Conservation (phyloP, 2,113 vertebrate genomes). For the Equus przewalskii region DNA sequence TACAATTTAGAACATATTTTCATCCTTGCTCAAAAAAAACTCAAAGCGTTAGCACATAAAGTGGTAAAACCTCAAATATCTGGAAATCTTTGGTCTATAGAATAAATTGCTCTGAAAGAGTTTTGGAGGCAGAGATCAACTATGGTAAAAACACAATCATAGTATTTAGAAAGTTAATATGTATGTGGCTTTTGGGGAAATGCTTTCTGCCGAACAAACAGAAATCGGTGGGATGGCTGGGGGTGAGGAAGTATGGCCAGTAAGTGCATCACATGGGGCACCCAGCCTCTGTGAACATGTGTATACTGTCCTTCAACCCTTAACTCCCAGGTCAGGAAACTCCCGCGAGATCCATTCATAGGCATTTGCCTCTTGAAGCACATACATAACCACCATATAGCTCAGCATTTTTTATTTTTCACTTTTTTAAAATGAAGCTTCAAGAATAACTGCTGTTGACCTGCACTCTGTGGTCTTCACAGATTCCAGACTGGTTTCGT, state of each 20-base stretch:
- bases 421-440: not conserved
- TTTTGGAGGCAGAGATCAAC: not conserved
- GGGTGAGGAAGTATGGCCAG: not conserved
- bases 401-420: not conserved
- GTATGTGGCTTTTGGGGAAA: not conserved
- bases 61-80: not conserved
- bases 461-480: not conserved
- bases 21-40: not conserved
- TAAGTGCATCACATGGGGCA: not conserved
- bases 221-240: not conserved
- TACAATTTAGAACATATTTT: not conserved
- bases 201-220: not conserved
- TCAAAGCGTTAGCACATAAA: not conserved
- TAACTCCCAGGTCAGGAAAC: not conserved
- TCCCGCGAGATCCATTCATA: not conserved
- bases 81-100: conserved; percentile 1
- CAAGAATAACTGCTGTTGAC: not conserved
- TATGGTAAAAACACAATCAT: not conserved
- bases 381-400: not conserved
- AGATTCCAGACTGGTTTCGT: not conserved
- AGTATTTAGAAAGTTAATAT: not conserved
- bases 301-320: not conserved
- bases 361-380: not conserved
- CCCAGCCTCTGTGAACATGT: not conserved
- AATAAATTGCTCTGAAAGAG: not conserved